Conservation (phyloP, 2,113 vertebrate species). For the Ancistrus triradiatus region DNA sequence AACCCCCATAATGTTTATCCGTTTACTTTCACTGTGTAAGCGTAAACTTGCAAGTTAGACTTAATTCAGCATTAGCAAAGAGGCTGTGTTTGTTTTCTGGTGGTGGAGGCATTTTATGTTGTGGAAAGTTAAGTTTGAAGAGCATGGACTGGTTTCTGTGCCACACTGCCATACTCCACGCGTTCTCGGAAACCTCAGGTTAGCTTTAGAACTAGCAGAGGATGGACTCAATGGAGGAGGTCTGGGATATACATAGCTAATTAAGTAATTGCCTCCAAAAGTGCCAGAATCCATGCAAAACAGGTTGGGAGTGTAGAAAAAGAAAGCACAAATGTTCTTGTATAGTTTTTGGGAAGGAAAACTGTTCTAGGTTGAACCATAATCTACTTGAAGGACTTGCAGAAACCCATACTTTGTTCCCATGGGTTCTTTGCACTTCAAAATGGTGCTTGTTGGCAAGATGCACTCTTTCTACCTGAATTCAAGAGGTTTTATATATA, state of each 20-base stretch:
- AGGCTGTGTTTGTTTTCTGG: slow-evolving; percentile 17
- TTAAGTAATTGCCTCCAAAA: background rate
- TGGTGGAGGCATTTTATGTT: slow-evolving; percentile 21
- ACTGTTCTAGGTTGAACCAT: too few relatives aligned
- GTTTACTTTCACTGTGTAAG: slow-evolving; percentile 21
- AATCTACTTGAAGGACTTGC: too few relatives aligned
- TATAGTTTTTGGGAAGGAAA: too few relatives aligned
- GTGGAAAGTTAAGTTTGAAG: slow-evolving; percentile 55
- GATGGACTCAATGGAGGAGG: too few relatives aligned
- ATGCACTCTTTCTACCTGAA: too few relatives aligned
- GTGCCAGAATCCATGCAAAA: background rate
- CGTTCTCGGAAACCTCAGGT: background rate
- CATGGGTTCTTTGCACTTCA: too few relatives aligned
- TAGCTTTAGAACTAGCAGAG: slow-evolving; percentile 21
- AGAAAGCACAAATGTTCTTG: too few relatives aligned
- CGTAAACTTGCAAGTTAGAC: slow-evolving; percentile 17
- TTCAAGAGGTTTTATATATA: too few relatives aligned
- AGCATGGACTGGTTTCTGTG: slow-evolving; percentile 21
- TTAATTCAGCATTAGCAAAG: slow-evolving; percentile 14
- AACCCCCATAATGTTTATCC: slow-evolving; percentile 34
- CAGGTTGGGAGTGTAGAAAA: too few relatives aligned
- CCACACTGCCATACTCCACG: background rate
- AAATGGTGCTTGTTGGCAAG: too few relatives aligned
- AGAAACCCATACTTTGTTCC: too few relatives aligned
- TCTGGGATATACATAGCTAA: too few relatives aligned